These are phyloP conservation scores for Latheticus oryzae DNA, from an alignment of 2,888 invertebrate species.

Conservation along the genomic window DNA sequence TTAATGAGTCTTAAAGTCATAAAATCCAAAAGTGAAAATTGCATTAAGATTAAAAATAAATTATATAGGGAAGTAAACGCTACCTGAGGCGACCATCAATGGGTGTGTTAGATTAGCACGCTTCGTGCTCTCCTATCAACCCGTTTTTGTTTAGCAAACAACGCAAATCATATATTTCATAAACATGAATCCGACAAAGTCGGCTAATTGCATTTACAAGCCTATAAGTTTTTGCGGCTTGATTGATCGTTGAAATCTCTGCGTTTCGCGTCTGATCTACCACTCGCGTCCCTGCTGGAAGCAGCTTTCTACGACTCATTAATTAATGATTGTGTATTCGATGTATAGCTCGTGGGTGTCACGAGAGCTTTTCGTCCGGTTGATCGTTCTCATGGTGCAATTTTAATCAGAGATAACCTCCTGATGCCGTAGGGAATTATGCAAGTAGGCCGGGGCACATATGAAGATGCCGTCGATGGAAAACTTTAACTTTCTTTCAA, in stretches of 20 bases:
- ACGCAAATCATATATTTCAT: slow-evolving; percentile 28
- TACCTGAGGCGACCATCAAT: no score
- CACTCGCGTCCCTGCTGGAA: slow-evolving; percentile 19
- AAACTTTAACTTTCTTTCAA: slow-evolving; percentile 37
- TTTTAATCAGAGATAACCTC: slow-evolving; percentile 7
- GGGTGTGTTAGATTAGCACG: no score
- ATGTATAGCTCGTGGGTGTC: slow-evolving; percentile 17
- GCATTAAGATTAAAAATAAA: no score
- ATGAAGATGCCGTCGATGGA: slow-evolving; percentile 22
- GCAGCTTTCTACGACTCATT: slow-evolving; percentile 4
- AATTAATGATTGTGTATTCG: slow-evolving; percentile 16
- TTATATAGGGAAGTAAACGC: no score
- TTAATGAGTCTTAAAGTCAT: no score
- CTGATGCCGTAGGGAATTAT: slow-evolving; percentile 19
- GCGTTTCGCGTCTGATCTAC: slow-evolving; percentile 33
- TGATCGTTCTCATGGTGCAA: slow-evolving; percentile 15
- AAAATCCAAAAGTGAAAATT: no score
- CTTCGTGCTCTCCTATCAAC: no score
- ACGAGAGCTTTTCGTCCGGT: slow-evolving; percentile 6
- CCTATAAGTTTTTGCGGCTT: slow-evolving; percentile 19
- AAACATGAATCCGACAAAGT: slow-evolving; percentile 23
- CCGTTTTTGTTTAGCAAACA: slow-evolving; percentile 11
- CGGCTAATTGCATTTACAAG: slow-evolving; percentile 31
- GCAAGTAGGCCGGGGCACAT: slow-evolving; percentile 33
- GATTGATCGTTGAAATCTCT: slow-evolving; percentile 33